phyloP scores from a whole-genome alignment of 2,113 vertebrate genomes.

The Semnornis frantzii region DNA sequence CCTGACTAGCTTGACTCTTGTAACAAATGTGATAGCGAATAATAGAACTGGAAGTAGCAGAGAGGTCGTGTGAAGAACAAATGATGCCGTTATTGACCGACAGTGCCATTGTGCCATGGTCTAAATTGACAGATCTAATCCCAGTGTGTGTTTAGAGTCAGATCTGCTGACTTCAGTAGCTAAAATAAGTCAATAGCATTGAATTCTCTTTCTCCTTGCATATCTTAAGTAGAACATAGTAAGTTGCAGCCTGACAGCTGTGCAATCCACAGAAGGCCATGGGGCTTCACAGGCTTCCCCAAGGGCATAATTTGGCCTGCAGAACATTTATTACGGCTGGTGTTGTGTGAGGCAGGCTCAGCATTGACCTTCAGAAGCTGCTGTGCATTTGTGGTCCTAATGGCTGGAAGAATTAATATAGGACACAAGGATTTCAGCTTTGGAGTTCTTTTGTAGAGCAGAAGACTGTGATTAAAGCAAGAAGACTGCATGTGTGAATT shows the following conservation, averaged over 20 bases:
- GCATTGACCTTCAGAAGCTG: constrained; percentile 8
- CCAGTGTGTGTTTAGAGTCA: not conserved
- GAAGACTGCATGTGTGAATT: not conserved
- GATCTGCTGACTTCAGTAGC: constrained; percentile 40
- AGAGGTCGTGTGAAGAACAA: constrained; percentile 2
- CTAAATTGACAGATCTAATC: constrained; percentile 23
- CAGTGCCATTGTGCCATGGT: not conserved
- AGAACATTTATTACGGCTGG: not conserved
- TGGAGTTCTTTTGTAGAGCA: not conserved
- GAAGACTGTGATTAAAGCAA: not conserved
- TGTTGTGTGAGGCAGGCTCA: not conserved
- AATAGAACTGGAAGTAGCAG: not conserved
- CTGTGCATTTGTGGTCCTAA: not conserved
- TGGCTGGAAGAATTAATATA: not conserved
- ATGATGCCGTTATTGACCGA: not conserved
- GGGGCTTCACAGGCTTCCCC: not conserved
- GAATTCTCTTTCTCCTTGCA: constrained; percentile 38
- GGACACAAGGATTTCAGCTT: not conserved
- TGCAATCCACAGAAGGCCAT: not conserved
- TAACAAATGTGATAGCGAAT: accelerated
- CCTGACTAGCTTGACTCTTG: not conserved
- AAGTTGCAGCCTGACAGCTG: constrained; percentile 30
- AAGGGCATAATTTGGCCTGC: constrained; percentile 16
- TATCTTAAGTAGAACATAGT: not conserved
- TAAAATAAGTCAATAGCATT: constrained; percentile 10